These are phyloP conservation scores for Psophia crepitans DNA, from an alignment of 2,113 vertebrate species.

Conservation along the genomic window DNA sequence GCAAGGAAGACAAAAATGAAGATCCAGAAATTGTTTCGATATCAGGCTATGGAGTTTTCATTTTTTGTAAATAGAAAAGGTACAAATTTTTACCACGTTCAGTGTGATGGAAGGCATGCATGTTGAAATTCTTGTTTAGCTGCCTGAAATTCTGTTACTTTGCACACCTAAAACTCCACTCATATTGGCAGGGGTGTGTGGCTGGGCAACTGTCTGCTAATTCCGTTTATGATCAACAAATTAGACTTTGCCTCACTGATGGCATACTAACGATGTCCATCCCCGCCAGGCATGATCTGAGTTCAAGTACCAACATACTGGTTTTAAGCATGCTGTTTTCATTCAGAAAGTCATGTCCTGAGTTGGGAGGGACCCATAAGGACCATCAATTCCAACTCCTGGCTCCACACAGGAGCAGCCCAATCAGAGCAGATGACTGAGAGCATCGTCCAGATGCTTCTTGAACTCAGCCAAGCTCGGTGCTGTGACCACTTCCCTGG, in stretches of 20 bases:
- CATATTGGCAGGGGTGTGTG: background rate
- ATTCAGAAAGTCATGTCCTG: background rate
- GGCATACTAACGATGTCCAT: background rate
- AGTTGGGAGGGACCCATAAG: too few relatives aligned
- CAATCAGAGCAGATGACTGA: too few relatives aligned
- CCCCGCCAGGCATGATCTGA: background rate
- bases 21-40: background rate
- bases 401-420: too few relatives aligned
- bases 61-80: background rate
- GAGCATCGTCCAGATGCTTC: too few relatives aligned
- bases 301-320: background rate
- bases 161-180: background rate
- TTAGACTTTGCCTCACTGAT: background rate
- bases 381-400: too few relatives aligned
- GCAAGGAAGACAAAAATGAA: background rate
- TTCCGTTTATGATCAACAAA: background rate
- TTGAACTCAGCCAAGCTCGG: too few relatives aligned
- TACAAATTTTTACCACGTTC: background rate
- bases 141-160: background rate
- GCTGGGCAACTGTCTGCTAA: background rate
- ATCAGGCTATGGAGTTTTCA: background rate
- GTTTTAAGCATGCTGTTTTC: background rate
- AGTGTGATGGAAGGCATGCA: background rate
- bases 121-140: background rate
- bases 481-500: too few relatives aligned